Evolutionary conservation across 2,113 vertebrate genomes (phyloP).

Genomic region (Anguilla rostrata): DNA sequence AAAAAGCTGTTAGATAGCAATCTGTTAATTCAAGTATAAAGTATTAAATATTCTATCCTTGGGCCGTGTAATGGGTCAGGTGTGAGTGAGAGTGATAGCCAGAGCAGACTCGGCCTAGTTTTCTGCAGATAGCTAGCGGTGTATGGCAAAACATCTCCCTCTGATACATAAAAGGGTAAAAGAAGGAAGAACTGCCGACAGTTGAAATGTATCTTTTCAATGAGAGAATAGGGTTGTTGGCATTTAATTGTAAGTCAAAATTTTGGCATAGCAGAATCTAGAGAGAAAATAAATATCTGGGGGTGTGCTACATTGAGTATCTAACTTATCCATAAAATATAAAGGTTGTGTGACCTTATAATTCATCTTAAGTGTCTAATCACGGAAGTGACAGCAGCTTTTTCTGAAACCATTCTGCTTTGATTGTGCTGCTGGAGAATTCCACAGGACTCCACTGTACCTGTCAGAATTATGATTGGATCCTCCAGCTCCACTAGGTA

Average conservation of each 20-base stretch:
- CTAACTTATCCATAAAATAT: slow-evolving; percentile 1
- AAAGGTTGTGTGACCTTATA: neutral
- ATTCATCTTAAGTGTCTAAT: slow-evolving; percentile 1
- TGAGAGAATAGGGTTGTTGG: slow-evolving; percentile 52
- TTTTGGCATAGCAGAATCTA: slow-evolving; percentile 30
- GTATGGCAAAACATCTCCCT: slow-evolving; percentile 32
- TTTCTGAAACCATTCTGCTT: neutral
- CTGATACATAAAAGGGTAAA: slow-evolving; percentile 34
- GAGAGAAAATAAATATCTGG: slow-evolving; percentile 43
- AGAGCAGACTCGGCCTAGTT: slow-evolving; percentile 39
- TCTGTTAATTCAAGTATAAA: slow-evolving; percentile 36
- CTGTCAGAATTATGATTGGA: neutral
- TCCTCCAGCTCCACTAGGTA: neutral
- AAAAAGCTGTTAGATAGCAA: slow-evolving; percentile 39
- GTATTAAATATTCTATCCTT: slow-evolving; percentile 38
- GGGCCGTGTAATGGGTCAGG: slow-evolving; percentile 42
- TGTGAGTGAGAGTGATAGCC: slow-evolving; percentile 30
- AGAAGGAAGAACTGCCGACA: slow-evolving; percentile 40
- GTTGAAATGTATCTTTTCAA: slow-evolving; percentile 48
- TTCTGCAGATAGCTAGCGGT: slow-evolving; percentile 36
- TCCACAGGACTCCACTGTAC: neutral
- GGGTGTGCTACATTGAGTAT: slow-evolving; percentile 34
- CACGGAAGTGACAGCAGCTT: neutral
- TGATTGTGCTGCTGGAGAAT: neutral
- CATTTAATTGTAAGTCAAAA: slow-evolving; percentile 45